These are phyloP conservation scores for Rhysida immarginata DNA, from an alignment of 1,140 invertebrate genomes.

Conservation along the genomic window DNA sequence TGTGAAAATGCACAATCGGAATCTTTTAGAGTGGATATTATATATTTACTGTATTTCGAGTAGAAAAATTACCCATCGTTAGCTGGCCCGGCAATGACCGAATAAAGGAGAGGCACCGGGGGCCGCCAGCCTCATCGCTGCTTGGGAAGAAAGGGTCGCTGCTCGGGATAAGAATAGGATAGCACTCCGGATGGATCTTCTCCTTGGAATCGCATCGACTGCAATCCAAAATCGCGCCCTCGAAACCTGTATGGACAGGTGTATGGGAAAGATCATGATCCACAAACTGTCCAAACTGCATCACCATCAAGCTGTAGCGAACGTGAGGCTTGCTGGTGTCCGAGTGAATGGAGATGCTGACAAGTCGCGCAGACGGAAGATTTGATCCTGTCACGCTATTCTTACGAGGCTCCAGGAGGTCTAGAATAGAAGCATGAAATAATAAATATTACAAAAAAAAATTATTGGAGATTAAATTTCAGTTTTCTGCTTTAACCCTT, in stretches of 20 bases:
- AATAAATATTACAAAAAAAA: no score
- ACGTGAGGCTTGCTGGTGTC: slow-evolving; percentile 73
- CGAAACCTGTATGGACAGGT: slow-evolving; percentile 34
- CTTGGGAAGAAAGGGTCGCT: slow-evolving; percentile 39
- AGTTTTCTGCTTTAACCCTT: slow-evolving; percentile 11
- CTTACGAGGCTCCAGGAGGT: slow-evolving; percentile 54
- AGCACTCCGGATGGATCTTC: slow-evolving; percentile 38
- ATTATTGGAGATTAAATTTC: not conserved
- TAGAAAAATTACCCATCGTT: slow-evolving; percentile 30
- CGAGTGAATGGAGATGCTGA: slow-evolving; percentile 72
- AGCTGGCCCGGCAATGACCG: slow-evolving; percentile 41
- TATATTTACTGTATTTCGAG: not conserved
- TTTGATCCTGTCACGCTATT: slow-evolving; percentile 52
- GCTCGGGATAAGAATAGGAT: slow-evolving; percentile 39
- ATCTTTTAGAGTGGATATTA: not conserved
- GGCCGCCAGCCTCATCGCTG: slow-evolving; percentile 29
- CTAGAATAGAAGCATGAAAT: slow-evolving; percentile 22
- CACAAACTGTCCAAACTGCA: slow-evolving; percentile 40
- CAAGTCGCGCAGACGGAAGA: slow-evolving; percentile 60
- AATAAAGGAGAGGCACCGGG: slow-evolving; percentile 41
- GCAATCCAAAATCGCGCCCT: slow-evolving; percentile 33
- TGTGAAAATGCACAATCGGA: slow-evolving; percentile 15
- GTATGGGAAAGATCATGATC: slow-evolving; percentile 44
- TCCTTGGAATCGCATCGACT: slow-evolving; percentile 30
- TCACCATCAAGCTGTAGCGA: slow-evolving; percentile 45